Evolutionary conservation across 1,140 invertebrate species (phyloP).

Genomic region (Drosophila bocqueti): DNA sequence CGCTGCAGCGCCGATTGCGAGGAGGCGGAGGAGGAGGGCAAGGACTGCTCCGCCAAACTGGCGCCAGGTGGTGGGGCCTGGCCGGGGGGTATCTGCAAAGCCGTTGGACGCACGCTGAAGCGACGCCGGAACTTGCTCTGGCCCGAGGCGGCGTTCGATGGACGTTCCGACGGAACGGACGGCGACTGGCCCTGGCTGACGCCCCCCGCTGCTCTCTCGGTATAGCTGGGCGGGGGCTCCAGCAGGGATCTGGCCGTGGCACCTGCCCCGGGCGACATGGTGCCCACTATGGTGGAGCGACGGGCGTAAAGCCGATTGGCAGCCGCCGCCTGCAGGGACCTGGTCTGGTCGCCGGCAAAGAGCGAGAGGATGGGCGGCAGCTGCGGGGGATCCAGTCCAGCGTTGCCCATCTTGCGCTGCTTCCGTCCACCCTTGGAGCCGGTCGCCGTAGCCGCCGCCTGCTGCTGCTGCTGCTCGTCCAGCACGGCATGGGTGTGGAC

Average conservation of each 20-base stretch:
- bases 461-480: slow-evolving; percentile 68
- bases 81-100: slow-evolving; percentile 79
- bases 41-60: slow-evolving; percentile 38
- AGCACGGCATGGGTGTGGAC: slow-evolving; percentile 85
- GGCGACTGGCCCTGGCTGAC: background rate
- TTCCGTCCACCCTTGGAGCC: slow-evolving; percentile 41
- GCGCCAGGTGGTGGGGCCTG: slow-evolving; percentile 76
- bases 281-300: slow-evolving; percentile 78
- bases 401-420: slow-evolving; percentile 87
- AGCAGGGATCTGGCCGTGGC: slow-evolving; percentile 29
- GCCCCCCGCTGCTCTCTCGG: slow-evolving; percentile 33
- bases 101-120: slow-evolving; percentile 81
- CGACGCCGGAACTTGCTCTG: slow-evolving; percentile 76
- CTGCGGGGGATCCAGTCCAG: slow-evolving; percentile 85
- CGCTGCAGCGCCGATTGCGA: slow-evolving; percentile 77
- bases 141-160: slow-evolving; percentile 8
- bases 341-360: slow-evolving; percentile 70
- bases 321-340: slow-evolving; percentile 58
- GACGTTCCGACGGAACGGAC: background rate
- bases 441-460: slow-evolving; percentile 9
- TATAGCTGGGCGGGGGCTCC: slow-evolving; percentile 79
- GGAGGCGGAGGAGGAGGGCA: background rate
- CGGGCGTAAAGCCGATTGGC: slow-evolving; percentile 77
- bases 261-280: slow-evolving; percentile 54
- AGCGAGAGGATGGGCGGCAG: slow-evolving; percentile 75